These are phyloP conservation scores for Actinia tenebrosa DNA, from an alignment of 64 coral and sea anemone genomes.

Conservation along the genomic window DNA sequence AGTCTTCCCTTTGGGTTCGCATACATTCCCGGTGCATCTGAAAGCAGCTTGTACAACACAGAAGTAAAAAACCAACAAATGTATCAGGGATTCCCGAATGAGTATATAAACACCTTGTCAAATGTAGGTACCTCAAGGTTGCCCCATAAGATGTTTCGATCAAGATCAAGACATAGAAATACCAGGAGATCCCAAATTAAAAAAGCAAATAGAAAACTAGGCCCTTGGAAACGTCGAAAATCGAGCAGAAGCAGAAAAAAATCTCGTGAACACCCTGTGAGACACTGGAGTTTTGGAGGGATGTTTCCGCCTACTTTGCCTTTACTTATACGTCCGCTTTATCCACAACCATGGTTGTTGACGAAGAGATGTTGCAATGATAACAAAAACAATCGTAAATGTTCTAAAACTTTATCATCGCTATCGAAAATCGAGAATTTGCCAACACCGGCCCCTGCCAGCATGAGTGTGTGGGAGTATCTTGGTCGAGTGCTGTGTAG, in stretches of 20 bases:
- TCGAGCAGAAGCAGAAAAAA: background rate
- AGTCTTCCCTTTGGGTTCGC: slow-evolving; percentile 8
- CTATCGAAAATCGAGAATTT: background rate
- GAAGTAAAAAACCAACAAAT: slow-evolving; percentile 1
- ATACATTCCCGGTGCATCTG: background rate
- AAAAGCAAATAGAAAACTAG: background rate
- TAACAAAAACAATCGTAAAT: background rate
- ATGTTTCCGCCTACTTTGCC: background rate
- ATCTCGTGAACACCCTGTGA: background rate
- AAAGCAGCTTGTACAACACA: background rate
- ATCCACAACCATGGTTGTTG: slow-evolving; percentile 14
- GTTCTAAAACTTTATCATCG: background rate
- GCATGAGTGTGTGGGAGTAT: slow-evolving; percentile 50
- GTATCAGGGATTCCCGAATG: background rate
- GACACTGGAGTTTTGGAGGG: background rate
- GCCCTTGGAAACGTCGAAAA: slow-evolving; percentile 1
- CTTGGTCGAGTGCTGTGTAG: slow-evolving; percentile 51
- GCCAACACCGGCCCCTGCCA: background rate
- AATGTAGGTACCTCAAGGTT: background rate
- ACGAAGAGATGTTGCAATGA: background rate
- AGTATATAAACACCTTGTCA: background rate
- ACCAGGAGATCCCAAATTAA: background rate
- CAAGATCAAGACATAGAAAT: background rate
- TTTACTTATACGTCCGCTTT: background rate
- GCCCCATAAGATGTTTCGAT: background rate